phyloP scores from a whole-genome alignment of 1,140 invertebrate genomes.

The Magallana ariakensis region DNA sequence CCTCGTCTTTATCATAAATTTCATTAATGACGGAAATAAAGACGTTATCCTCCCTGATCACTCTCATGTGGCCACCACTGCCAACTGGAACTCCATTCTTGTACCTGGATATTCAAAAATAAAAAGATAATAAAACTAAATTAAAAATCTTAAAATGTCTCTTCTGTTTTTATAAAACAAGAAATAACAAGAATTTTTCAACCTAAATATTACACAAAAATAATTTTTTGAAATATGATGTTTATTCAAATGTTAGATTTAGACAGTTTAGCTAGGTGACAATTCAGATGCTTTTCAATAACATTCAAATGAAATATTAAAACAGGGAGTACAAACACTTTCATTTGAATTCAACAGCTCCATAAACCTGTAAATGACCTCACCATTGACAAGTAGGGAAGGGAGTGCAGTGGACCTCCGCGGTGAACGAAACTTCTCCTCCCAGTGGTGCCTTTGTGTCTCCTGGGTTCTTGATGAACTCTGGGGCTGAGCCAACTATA shows the following conservation, averaged over 20 bases:
- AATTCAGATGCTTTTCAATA: no score
- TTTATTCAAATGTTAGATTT: no score
- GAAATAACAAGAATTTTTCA: no score
- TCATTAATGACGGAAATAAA: constrained; percentile 94
- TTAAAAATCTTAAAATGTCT: no score
- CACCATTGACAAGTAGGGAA: constrained; percentile 92
- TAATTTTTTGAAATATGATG: no score
- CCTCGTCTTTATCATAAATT: constrained; percentile 94
- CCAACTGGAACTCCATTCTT: constrained; percentile 94
- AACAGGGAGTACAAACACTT: no score
- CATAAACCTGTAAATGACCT: constrained; percentile 24
- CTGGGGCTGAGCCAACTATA: constrained; percentile 91
- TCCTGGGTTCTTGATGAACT: constrained; percentile 88
- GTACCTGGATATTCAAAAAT: constrained; percentile 79
- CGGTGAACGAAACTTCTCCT: constrained; percentile 90
- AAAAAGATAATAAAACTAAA: not conserved
- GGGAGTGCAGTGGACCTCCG: constrained; percentile 95
- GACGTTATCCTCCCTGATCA: constrained; percentile 85
- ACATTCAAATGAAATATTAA: no score
- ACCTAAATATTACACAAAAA: no score
- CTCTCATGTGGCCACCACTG: constrained; percentile 84
- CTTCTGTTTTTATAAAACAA: no score
- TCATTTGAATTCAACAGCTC: no score
- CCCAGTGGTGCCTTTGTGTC: constrained; percentile 91
- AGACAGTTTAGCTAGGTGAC: no score